Conservation (phyloP, 2,113 vertebrate genomes). For the Smithornis capensis region DNA sequence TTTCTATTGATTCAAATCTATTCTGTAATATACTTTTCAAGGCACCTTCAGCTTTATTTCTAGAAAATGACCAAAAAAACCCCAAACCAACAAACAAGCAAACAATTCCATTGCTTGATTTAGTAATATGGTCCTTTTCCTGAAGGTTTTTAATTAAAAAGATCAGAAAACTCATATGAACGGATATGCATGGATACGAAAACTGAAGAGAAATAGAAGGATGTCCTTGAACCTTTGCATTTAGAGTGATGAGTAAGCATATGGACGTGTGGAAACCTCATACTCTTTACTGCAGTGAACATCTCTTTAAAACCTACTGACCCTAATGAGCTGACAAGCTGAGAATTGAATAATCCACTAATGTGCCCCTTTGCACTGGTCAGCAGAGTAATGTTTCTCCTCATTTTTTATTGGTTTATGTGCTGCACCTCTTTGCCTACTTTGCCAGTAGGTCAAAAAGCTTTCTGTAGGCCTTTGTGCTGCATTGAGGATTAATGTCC, state of each 20-base stretch:
- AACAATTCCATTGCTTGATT: background rate
- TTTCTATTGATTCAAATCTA: background rate
- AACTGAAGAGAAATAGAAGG: background rate
- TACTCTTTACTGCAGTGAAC: background rate
- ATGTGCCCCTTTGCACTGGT: background rate
- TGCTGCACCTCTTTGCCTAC: background rate
- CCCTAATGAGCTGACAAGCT: background rate
- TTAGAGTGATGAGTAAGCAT: background rate
- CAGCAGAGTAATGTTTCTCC: background rate
- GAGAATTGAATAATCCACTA: background rate
- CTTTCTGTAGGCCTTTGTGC: background rate
- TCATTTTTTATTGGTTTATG: background rate
- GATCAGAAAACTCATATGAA: background rate
- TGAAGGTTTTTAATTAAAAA: background rate
- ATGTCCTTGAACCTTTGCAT: background rate
- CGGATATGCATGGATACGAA: background rate
- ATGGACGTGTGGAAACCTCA: background rate
- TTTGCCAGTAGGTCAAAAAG: background rate
- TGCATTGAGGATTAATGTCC: background rate
- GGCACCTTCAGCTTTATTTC: background rate
- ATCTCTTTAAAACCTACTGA: background rate
- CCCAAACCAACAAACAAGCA: background rate
- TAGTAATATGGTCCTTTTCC: background rate
- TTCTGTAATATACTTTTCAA: background rate
- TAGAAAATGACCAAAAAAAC: background rate